Percentiles rank a stretch among this genome's conserved stretches.
Conservation (phyloP, 2,113 vertebrate genomes). For the Chaenogobius annularis region DNA sequence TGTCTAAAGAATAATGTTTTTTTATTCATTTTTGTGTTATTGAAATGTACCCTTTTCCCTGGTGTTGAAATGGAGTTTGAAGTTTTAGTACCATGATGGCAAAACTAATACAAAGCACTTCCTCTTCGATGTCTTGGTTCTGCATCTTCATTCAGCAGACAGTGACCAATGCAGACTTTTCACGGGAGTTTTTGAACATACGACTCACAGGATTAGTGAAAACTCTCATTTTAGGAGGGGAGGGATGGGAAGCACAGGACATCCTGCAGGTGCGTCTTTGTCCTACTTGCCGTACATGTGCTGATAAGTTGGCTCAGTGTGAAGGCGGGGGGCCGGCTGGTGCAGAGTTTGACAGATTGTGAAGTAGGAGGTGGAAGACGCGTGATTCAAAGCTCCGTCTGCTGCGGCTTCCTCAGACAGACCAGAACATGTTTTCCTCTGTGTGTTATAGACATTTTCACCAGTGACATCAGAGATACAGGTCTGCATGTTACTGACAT, state of each 20-base stretch:
- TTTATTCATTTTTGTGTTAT: too few species aligned
- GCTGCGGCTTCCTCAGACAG: conserved; percentile 39
- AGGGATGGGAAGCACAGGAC: conserved; percentile 10
- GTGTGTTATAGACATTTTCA: neutral
- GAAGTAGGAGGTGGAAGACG: conserved; percentile 64
- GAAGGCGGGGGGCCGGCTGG: neutral
- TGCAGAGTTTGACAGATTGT: conserved; percentile 35
- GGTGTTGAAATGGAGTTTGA: too few species aligned
- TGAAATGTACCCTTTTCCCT: too few species aligned
- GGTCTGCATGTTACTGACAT: too few species aligned
- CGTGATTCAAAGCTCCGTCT: conserved; percentile 58
- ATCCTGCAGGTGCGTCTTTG: neutral
- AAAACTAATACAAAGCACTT: too few species aligned
- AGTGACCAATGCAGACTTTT: neutral
- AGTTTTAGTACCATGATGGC: too few species aligned
- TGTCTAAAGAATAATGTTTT: too few species aligned
- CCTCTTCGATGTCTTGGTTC: too few species aligned
- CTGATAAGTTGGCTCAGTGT: neutral
- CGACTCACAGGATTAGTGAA: conserved; percentile 39
- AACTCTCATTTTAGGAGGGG: conserved; percentile 26
- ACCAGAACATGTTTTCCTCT: conserved; percentile 25
- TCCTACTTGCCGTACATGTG: neutral
- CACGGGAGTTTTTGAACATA: conserved; percentile 18
- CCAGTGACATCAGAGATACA: too few species aligned
- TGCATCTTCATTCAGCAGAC: too few species aligned